Evolutionary conservation across 2,888 invertebrate genomes (phyloP), one percentile per base, ranked within the genome.

Genomic region (Leptogaster cylindrica): DNA sequence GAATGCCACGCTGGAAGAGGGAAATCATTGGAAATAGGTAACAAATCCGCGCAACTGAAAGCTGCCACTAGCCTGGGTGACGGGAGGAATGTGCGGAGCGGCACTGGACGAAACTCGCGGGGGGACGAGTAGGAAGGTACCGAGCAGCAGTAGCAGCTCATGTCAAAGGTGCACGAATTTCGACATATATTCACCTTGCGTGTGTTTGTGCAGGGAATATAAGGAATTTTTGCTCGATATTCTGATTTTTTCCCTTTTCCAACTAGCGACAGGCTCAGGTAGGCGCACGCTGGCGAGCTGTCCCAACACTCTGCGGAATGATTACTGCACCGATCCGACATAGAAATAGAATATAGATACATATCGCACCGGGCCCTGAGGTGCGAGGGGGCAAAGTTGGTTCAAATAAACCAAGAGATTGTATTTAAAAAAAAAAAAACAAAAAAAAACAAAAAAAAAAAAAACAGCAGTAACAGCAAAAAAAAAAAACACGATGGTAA

Each of bases 151-250:
- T 5, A n/a, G 25, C 23, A 55, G 36, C 55, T 10, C 55, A 55
- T 55, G 55, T 55, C 55, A 55, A 55, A 55, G 55, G 55, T 55
- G 55, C 39, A n/a, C 16, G 36, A 36, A 36, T 55, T 55, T 52
- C 51, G 51, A 25, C 50, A 10, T 55, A 33, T 12, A 4, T 23
- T 23, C 31, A 2, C 23, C 18, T 23, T 23, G 16, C 14, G 23
- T 36, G 5, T 20, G 33, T 18, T 23, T 8, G 39, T 55, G 12
- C 14, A 39, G 36, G 39, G 55, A 20, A 55, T 55, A 55, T 55
- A 55, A 55, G 39, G 55, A 55, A 55, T 55, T 55, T 36, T 55
- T 39, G 55, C 55, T 55, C 36, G 23, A 55, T 55, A 55, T 55
- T 55, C 55, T 36, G 36, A 23, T 55, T 55, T 55, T n/a, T n/a